Conservation (phyloP, 2,113 vertebrate genomes). For the Scartelaos histophorus region DNA sequence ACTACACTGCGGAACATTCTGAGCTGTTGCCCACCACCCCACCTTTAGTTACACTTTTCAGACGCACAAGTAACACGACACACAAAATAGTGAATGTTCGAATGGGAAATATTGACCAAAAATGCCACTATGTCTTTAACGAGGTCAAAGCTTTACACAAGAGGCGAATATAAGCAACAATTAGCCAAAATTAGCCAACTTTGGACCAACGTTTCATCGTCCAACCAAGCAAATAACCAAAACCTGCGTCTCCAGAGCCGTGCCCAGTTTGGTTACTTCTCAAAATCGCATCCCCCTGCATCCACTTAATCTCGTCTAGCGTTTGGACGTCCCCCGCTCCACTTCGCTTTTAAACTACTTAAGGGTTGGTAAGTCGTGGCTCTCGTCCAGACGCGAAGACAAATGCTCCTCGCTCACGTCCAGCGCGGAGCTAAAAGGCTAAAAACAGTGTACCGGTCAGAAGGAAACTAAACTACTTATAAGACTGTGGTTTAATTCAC, state of each 20-base stretch:
- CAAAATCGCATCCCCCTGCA: not conserved
- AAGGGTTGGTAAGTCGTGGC: constrained; percentile 1
- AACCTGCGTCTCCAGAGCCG: not conserved
- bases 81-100: no score
- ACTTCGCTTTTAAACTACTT: constrained; percentile 2
- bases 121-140: no score
- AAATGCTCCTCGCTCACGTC: not conserved
- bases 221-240: not conserved
- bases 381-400: not conserved
- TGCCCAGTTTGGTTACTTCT: not conserved
- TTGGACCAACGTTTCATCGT: not conserved
- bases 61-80: no score
- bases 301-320: not conserved
- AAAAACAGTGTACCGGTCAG: not conserved
- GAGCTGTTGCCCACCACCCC: no score
- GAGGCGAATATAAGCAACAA: no score
- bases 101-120: no score
- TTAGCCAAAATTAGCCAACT: not conserved
- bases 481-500: no score
- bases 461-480: no score
- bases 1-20: no score
- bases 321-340: constrained; percentile 3
- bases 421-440: not conserved
- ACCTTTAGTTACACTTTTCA: no score
- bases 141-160: no score